Base-by-base conservation (phyloP, 2,113 vertebrate genomes). In the Coturnix japonica region DNA sequence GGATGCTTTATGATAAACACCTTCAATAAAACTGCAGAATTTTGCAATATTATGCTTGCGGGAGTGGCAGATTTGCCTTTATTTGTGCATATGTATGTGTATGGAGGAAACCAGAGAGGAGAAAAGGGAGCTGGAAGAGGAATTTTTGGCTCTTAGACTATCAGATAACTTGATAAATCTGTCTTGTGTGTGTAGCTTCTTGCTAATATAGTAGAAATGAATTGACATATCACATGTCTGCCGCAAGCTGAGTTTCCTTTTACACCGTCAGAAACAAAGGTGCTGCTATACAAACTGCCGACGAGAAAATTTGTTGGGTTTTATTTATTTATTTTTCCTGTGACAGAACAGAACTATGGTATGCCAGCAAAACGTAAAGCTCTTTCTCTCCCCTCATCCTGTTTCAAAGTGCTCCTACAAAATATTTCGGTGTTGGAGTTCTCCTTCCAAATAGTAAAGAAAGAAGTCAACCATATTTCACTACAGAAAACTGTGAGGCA, bases 1-100 rank as follows among this genome's bases (percentile, higher is more conserved):
- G 91, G 74, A 85, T 96, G 87, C 82, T 94, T 95, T 95, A 90
- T 96, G 90, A 96, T 93, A 95, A 95, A 96, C 94, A 94, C 33
- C 33, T 49, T 59, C 93, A 95, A 94, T 96, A 93, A 96, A 95
- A 85, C 87, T 79, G 81, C 69, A 91, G 70, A 93, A 93, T 66
- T 95, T 91, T 67, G 82, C 81, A 77, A 77, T 49, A 65, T 86
- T 92, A 80, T 41, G 56, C 87, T 89, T 94, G 65, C 86, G 93
- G 85, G 89, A 96, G 85, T 85, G 91, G 70, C 87, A 91, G 93
- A 88, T 85, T 93, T 73, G 85, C 91, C 75, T 95, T 94, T 91
- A 73, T 84, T 91, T 93, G 91, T 94, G 82, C 89, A 47, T 81
- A 49, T 39, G 19, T 71, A 31, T 31, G 79, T 76, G 13, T 41